phyloP scores from a whole-genome alignment of 2,888 invertebrate species.

The Limnephilus rhombicus region DNA sequence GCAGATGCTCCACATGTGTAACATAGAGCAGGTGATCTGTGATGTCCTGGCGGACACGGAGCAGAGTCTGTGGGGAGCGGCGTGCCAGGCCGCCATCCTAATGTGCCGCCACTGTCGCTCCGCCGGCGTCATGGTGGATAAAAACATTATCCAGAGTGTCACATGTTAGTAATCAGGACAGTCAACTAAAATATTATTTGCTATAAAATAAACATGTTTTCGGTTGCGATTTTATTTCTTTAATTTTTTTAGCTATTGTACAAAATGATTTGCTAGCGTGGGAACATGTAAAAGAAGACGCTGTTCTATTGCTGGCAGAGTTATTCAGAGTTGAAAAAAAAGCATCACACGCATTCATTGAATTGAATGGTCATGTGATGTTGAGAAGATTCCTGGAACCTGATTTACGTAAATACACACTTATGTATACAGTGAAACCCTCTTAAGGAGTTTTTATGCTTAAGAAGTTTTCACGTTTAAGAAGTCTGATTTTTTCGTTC shows the following conservation, averaged over 20 bases:
- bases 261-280: slow-evolving; percentile 40
- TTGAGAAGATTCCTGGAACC: slow-evolving; percentile 35
- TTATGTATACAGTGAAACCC: not conserved
- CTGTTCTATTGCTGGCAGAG: slow-evolving; percentile 45
- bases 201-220: not conserved
- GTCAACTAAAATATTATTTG: not conserved
- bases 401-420: slow-evolving; percentile 7
- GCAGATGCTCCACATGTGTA: slow-evolving; percentile 55
- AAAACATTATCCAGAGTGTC: slow-evolving; percentile 36
- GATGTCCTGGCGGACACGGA: slow-evolving; percentile 38
- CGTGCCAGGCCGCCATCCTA: slow-evolving; percentile 46
- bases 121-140: slow-evolving; percentile 45
- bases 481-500: too few relatives aligned
- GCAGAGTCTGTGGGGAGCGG: slow-evolving; percentile 39
- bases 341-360: slow-evolving; percentile 38
- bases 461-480: too few relatives aligned
- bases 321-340: slow-evolving; percentile 49
- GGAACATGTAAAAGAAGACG: slow-evolving; percentile 51
- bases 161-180: not conserved
- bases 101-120: slow-evolving; percentile 52
- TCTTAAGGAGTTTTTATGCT: too few relatives aligned
- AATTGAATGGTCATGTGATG: slow-evolving; percentile 43
- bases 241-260: slow-evolving; percentile 40
- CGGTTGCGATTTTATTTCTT: not conserved
- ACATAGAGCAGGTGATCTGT: slow-evolving; percentile 51